Evolutionary conservation across 92 coral and sea anemone species (phyloP), one percentile per base, ranked within the genome.

Genomic region (Palythoa caribaeorum): DNA sequence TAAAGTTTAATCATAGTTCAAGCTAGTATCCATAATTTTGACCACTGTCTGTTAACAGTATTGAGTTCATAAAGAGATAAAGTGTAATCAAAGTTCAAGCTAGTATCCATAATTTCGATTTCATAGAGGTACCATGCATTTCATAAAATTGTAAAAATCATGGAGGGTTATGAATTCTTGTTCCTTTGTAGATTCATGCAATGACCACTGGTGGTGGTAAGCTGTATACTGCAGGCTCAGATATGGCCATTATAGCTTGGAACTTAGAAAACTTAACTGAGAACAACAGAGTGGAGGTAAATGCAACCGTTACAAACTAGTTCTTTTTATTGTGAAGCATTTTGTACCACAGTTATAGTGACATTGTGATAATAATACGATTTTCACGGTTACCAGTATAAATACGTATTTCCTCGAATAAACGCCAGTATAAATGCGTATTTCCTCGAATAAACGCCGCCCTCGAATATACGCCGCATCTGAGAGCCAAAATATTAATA

Each of bases 161-260:
- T 20, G 3, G 1, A 9, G 9, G 17, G 21, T 36, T 28, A 28
- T 28, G 28, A 28, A 9, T 72, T 11, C 36, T 59, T 71, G 28
- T 3, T 75, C 81, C 3, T 70, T 88, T 59, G 13, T 65, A 97
- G 99, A 95, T 97, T 78, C 97, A 95, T 79, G 84, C 99, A 6
- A 96, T 97, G 90, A 95, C 98, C 83, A 92, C 93, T 47, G 96
- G 97, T 8, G 97, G 99, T 78, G 98, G 98, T 2, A 97, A 92
- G 53, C 94, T 97, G 15, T 97, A 92, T 88, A 97, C 98, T 87
- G 98, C 97, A 35, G 99, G 98, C 38, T 94, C 99, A 19, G 99
- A 97, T 78, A 94, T 95, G 77, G 87, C 94, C 52, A 93, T 97
- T 36, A 95, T 96, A 40, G 93, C 98, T 35, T 97, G 99, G 99